These are phyloP conservation scores for Zosterops borbonicus DNA, from an alignment of 2,113 vertebrate genomes.

Conservation along the genomic window DNA sequence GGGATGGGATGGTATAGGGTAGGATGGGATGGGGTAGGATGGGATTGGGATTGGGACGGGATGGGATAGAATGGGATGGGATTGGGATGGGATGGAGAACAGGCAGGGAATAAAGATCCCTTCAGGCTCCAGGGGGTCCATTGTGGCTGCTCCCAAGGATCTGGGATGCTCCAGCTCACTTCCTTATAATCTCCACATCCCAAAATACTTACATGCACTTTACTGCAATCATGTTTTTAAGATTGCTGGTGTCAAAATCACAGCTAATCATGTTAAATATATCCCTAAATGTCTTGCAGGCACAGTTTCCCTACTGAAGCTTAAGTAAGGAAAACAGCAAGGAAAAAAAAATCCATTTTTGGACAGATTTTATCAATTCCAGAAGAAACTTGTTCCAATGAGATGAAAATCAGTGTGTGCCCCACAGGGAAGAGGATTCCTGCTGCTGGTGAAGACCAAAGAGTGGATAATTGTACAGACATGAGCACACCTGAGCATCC, in stretches of 20 bases:
- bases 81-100: neutral
- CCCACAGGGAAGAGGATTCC: neutral
- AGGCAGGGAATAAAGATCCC: neutral
- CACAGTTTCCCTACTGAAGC: neutral
- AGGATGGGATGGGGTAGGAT: no score
- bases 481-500: neutral
- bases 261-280: neutral
- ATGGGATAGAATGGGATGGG: no score
- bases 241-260: neutral
- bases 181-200: rapidly evolving
- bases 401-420: rapidly evolving
- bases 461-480: no score
- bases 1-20: no score
- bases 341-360: neutral
- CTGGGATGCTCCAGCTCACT: neutral
- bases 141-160: neutral
- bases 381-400: rapidly evolving
- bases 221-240: neutral
- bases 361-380: neutral
- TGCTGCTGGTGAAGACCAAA: neutral
- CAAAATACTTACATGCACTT: neutral
- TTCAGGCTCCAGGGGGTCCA: rapidly evolving
- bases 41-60: neutral
- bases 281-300: neutral
- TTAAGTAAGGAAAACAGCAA: neutral